Conservation (phyloP, 2,113 vertebrate genomes). For the Otis tarda region DNA sequence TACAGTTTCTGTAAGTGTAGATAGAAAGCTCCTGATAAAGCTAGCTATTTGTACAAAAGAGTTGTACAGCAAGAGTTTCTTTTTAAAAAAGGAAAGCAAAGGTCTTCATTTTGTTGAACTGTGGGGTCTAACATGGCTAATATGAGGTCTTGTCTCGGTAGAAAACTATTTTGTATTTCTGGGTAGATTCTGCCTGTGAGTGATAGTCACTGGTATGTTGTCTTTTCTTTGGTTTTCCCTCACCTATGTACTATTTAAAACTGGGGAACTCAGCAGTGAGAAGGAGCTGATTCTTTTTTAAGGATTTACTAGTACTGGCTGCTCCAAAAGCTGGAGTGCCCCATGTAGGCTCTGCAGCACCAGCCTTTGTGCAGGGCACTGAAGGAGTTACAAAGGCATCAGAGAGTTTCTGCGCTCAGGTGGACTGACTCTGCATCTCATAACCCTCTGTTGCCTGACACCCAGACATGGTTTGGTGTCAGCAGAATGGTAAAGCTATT, state of each 20-base stretch:
- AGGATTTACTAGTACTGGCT: neutral
- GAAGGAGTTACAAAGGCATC: neutral
- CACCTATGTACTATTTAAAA: neutral
- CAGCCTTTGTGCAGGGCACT: rapidly evolving
- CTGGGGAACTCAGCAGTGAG: neutral
- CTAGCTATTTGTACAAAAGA: neutral
- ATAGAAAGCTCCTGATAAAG: neutral
- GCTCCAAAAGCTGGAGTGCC: neutral
- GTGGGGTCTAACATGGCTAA: neutral
- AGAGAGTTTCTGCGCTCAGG: neutral
- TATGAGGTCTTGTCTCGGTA: neutral
- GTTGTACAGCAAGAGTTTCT: neutral
- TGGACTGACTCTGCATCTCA: neutral
- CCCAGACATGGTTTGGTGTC: neutral
- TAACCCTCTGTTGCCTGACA: neutral
- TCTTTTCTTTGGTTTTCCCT: neutral
- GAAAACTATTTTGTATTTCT: neutral
- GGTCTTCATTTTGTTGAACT: rapidly evolving
- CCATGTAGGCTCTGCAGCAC: neutral
- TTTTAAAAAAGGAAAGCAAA: neutral
- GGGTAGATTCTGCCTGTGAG: neutral
- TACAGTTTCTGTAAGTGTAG: neutral
- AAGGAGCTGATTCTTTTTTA: neutral
- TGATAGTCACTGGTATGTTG: neutral
- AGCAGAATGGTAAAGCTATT: neutral